Percentiles rank a stretch among this genome's conserved stretches.
phyloP scores from a whole-genome alignment of 2,888 invertebrate species.

The Acanthosepion pharaonis region DNA sequence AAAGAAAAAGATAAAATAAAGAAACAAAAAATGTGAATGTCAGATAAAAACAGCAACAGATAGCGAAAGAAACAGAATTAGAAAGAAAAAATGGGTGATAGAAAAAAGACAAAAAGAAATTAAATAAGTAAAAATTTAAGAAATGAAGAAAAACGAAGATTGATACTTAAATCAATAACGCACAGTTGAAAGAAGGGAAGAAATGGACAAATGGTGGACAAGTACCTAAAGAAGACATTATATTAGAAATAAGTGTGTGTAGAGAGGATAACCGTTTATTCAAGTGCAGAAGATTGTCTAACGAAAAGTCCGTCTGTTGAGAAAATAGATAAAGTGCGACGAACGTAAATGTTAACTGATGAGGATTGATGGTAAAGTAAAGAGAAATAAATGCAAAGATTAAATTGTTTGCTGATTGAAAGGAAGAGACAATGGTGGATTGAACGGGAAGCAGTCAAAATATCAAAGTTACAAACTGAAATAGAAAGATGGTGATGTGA shows the following conservation, averaged over 20 bases:
- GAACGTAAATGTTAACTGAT: neutral
- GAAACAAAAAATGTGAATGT: too few relatives aligned
- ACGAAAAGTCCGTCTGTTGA: neutral
- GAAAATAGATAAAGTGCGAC: neutral
- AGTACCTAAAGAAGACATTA: neutral
- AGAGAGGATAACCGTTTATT: neutral
- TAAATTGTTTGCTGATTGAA: neutral
- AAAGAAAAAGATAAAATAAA: neutral
- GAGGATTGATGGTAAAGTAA: neutral
- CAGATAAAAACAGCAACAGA: too few relatives aligned
- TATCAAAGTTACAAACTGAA: slow-evolving; percentile 21
- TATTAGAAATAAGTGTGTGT: neutral
- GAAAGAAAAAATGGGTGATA: neutral
- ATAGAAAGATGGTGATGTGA: neutral
- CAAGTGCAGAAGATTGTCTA: neutral
- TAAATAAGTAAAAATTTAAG: neutral
- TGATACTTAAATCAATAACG: too few relatives aligned
- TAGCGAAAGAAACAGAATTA: neutral
- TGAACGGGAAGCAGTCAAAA: neutral
- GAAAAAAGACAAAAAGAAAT: neutral
- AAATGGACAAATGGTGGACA: neutral
- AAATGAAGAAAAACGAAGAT: neutral
- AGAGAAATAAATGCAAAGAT: neutral
- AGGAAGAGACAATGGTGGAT: neutral
- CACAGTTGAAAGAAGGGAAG: neutral